Evolutionary conservation across 2,113 vertebrate genomes (phyloP).

Genomic region (Climacteris rufus): DNA sequence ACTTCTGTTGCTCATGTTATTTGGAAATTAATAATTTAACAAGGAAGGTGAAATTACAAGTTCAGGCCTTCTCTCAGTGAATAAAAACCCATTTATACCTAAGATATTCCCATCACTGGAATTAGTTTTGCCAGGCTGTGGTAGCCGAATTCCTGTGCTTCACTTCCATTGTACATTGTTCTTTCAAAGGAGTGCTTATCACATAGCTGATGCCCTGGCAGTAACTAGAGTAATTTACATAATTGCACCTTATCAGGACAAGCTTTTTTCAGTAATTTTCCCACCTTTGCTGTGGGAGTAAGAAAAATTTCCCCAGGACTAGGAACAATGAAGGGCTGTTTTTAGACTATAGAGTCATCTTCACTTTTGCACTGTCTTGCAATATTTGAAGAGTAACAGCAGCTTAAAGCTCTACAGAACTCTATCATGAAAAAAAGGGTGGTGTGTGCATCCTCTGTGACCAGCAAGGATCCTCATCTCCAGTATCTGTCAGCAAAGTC

Average conservation of each 20-base stretch:
- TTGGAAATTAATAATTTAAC: background rate
- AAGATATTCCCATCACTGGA: background rate
- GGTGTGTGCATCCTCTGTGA: background rate
- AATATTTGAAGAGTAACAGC: background rate
- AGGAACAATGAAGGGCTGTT: background rate
- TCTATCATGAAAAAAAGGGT: background rate
- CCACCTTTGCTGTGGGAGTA: background rate
- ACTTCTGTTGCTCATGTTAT: background rate
- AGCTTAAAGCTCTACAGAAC: background rate
- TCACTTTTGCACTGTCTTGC: background rate
- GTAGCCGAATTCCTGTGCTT: background rate
- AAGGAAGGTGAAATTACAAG: background rate
- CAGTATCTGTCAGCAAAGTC: background rate
- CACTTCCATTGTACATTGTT: background rate
- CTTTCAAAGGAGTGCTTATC: background rate
- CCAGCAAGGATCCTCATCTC: background rate
- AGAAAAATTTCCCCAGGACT: background rate
- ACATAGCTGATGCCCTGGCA: background rate
- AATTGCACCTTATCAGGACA: background rate
- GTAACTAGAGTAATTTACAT: background rate
- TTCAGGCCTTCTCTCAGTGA: background rate
- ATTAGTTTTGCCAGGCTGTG: background rate
- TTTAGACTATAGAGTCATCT: background rate
- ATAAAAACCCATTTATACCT: background rate
- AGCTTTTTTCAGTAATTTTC: background rate